Percentiles rank a stretch among this genome's conserved stretches.
phyloP scores from a whole-genome alignment of 2,113 vertebrate genomes.

The Sylvilagus bachmani region DNA sequence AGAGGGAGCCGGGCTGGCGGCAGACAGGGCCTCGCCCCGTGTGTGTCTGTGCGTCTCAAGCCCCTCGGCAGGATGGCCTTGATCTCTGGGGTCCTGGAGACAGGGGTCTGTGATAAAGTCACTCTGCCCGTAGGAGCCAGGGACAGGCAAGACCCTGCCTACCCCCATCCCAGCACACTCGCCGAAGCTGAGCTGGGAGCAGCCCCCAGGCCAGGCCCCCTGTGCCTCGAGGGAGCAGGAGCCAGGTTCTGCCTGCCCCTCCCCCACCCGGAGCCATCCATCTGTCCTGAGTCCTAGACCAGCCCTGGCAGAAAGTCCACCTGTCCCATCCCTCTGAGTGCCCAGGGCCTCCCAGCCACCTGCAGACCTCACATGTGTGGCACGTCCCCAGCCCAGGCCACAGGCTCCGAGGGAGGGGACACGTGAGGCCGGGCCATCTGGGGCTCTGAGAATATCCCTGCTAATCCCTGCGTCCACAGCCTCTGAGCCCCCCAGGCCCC shows the following conservation, averaged over 20 bases:
- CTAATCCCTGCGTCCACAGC: not conserved
- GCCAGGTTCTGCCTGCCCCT: not conserved
- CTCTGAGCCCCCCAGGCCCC: not conserved
- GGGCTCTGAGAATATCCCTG: not conserved
- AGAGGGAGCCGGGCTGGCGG: not conserved
- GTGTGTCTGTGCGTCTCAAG: not conserved
- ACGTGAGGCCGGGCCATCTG: not conserved
- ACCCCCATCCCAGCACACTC: fast-evolving
- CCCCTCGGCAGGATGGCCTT: not conserved
- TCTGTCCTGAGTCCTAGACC: not conserved
- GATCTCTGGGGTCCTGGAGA: not conserved
- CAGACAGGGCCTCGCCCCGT: not conserved
- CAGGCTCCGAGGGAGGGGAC: not conserved
- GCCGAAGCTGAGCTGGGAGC: not conserved
- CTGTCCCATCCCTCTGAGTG: not conserved
- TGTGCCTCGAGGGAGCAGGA: not conserved
- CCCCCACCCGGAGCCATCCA: not conserved
- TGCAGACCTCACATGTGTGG: not conserved
- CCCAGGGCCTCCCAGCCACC: not conserved
- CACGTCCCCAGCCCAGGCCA: not conserved
- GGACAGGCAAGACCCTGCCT: not conserved
- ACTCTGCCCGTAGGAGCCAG: not conserved
- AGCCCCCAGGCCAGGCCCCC: not conserved
- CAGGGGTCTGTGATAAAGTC: not conserved
- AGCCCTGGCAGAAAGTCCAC: not conserved